Evolutionary conservation across 2,888 invertebrate genomes (phyloP), one percentile per base, ranked within the genome.

Genomic region (Amblyteles armatorius): DNA sequence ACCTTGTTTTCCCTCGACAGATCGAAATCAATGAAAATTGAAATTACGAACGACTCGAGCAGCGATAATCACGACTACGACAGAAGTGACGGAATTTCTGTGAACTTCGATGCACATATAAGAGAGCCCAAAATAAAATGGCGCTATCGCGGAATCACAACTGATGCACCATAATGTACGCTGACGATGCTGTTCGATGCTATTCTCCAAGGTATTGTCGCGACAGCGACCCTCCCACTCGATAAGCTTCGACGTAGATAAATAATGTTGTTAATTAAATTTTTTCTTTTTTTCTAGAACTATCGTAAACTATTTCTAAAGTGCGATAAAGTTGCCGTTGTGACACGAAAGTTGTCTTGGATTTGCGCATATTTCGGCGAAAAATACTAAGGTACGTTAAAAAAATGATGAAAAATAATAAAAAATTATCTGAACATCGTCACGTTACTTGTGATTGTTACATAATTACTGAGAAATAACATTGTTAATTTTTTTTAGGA

Each of bases 21-120:
- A 85, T 78, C 73, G 72, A 63, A 79, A 76, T 82, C 82, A 79
- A 76, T 79, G 76, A 72, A 82, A 82, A 82, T 82, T 82, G 82
- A 79, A 85, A 82, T 79, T 79, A 85, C 82, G 71, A 82, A 79
- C 77, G 73, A 71, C 82, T 57, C 68, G 52, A 50, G 16, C 33
- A 65, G 52, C 48, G 33, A 65, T 65, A 33, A 65, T 26, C 48
- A 19, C 73, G 73, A 73, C 57, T 60, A 29, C 16, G 60, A 63
- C 74, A 60, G 72, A 55, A 72, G 19, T 48, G 29, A 57, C 57
- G 57, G n/a, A 29, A 63, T 44, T 74, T 63, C 60, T 60, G 13
- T 11, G 57, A 60, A 63, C 57, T 26, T 22, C 57, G 22, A 26
- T 22, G 57, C 57, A 26, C 26, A 22, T 22, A 57, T 57, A 26